These are phyloP conservation scores for Coleophora flavipennella DNA, from an alignment of 2,888 invertebrate genomes.

Conservation along the genomic window DNA sequence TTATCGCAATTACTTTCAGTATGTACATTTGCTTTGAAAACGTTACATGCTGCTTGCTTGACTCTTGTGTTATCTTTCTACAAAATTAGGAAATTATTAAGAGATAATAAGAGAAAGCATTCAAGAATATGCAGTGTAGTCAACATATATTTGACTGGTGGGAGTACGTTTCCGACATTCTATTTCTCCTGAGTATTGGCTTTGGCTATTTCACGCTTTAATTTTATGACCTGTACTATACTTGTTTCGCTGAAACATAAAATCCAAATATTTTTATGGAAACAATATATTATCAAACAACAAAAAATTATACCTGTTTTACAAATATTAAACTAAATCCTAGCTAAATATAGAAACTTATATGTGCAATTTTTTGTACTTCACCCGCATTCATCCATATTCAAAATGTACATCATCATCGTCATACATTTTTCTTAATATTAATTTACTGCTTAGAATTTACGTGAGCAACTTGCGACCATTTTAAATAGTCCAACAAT, in stretches of 20 bases:
- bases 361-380: slow-evolving; percentile 41
- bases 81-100: too few relatives aligned
- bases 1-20: too few relatives aligned
- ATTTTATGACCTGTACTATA: slow-evolving; percentile 43
- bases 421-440: too few relatives aligned
- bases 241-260: slow-evolving; percentile 27
- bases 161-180: slow-evolving; percentile 21
- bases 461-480: slow-evolving; percentile 45
- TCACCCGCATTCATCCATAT: slow-evolving; percentile 26
- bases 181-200: slow-evolving; percentile 47
- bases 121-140: background rate
- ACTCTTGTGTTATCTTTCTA: too few relatives aligned
- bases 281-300: slow-evolving; percentile 1
- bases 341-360: slow-evolving; percentile 1
- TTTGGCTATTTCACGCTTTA: slow-evolving; percentile 53
- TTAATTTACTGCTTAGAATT: slow-evolving; percentile 31
- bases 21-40: too few relatives aligned
- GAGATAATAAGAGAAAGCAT: too few relatives aligned
- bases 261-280: slow-evolving; percentile 12
- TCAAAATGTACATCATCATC: too few relatives aligned
- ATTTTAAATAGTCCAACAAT: slow-evolving; percentile 3
- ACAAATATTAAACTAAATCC: slow-evolving; percentile 19
- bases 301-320: slow-evolving; percentile 8
- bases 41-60: too few relatives aligned
- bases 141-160: background rate